Percentiles rank a stretch among this genome's conserved stretches.
Conservation (phyloP, 2,888 invertebrate genomes). For the Rhamphomyia laevipes region DNA sequence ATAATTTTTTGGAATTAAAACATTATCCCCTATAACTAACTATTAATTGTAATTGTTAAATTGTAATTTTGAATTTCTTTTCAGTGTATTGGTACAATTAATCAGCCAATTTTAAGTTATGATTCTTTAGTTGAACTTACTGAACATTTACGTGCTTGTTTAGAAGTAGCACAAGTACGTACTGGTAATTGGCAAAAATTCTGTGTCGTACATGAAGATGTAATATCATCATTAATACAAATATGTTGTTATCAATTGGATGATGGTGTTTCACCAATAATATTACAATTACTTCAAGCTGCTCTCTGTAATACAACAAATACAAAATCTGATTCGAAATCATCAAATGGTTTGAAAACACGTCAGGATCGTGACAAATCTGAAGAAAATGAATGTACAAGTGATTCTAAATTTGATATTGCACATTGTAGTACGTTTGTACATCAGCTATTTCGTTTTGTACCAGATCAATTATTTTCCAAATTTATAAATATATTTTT, state of each 20-base stretch:
- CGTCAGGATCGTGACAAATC: constrained; percentile 54
- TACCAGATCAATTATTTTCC: constrained; percentile 38
- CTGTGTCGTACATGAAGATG: constrained; percentile 58
- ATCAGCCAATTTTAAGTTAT: constrained; percentile 53
- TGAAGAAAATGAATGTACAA: constrained; percentile 47
- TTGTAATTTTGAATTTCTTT: background rate
- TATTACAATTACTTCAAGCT: constrained; percentile 78
- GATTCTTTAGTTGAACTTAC: constrained; percentile 88
- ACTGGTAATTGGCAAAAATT: constrained; percentile 94
- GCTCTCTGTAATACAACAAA: constrained; percentile 56
- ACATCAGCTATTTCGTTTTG: constrained; percentile 55
- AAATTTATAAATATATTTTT: constrained; percentile 81
- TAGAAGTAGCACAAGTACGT: constrained; percentile 82
- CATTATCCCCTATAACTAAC: background rate
- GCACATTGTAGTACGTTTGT: constrained; percentile 54
- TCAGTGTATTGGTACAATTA: constrained; percentile 18
- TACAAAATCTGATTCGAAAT: constrained; percentile 22
- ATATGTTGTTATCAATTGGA: constrained; percentile 72
- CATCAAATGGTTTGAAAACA: constrained; percentile 26
- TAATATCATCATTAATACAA: constrained; percentile 70
- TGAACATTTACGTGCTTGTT: constrained; percentile 87
- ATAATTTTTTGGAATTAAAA: no score
- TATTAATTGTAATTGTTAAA: background rate
- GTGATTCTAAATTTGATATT: constrained; percentile 53
- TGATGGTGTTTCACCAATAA: constrained; percentile 83